phyloP scores from a whole-genome alignment of 2,113 vertebrate genomes.

The Oenanthe oenanthe region DNA sequence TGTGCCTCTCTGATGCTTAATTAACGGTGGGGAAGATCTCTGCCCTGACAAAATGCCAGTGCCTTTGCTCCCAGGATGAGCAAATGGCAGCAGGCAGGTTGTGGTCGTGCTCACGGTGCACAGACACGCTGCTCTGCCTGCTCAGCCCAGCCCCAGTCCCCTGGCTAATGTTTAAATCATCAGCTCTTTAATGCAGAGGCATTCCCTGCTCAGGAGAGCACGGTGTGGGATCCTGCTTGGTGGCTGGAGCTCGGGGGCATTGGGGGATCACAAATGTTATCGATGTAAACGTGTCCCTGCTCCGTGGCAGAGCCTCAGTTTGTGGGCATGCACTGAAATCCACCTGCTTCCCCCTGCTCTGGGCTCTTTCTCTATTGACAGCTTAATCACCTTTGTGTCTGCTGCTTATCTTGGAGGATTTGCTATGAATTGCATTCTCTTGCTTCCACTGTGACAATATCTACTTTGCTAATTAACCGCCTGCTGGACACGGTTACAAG shows the following conservation, averaged over 20 bases:
- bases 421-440: slow-evolving; percentile 12
- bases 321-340: not conserved
- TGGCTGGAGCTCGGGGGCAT: not conserved
- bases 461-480: slow-evolving; percentile 40
- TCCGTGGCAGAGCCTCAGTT: not conserved
- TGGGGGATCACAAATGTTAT: not conserved
- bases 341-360: not conserved
- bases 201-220: not conserved
- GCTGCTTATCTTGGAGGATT: slow-evolving; percentile 43
- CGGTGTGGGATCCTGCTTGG: not conserved
- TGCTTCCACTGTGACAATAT: not conserved
- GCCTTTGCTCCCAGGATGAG: not conserved
- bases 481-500: slow-evolving; percentile 28
- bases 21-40: not conserved
- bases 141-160: not conserved
- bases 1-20: not conserved
- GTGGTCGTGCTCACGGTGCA: not conserved
- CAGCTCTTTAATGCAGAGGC: not conserved
- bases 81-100: not conserved
- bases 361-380: slow-evolving; percentile 34
- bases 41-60: not conserved
- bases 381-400: slow-evolving; percentile 47
- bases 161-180: slow-evolving; percentile 27
- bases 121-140: not conserved
- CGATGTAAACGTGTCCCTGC: not conserved